Conservation (phyloP, 2,113 vertebrate species). For the Calonectris borealis region DNA sequence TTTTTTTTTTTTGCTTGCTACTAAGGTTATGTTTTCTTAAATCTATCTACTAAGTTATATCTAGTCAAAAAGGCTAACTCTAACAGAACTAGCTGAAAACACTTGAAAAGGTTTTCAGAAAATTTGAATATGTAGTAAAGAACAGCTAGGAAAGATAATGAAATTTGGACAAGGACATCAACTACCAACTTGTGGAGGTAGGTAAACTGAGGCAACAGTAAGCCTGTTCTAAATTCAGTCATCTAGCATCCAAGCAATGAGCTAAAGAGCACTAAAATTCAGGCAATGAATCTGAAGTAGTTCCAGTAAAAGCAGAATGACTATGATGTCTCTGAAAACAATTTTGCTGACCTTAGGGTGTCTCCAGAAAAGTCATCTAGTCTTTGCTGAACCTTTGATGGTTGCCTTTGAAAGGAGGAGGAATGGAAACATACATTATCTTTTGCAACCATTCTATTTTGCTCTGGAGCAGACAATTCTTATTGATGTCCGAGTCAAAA, state of each 20-base stretch:
- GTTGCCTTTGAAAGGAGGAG: not conserved
- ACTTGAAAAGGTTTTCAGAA: not conserved
- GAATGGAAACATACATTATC: not conserved
- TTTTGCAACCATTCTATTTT: not conserved
- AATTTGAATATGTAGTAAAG: not conserved
- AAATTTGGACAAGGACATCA: not conserved
- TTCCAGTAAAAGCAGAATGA: not conserved
- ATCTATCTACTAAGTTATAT: not conserved
- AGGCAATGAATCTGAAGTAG: not conserved
- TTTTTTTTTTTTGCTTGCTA: not conserved
- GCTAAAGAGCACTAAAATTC: not conserved
- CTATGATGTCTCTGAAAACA: not conserved
- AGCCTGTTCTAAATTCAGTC: not conserved
- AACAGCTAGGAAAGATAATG: not conserved
- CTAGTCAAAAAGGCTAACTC: not conserved
- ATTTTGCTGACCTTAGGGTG: too few species aligned
- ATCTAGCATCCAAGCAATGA: not conserved
- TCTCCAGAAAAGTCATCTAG: not conserved
- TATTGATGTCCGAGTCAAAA: not conserved
- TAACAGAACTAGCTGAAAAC: not conserved
- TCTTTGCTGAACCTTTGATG: not conserved
- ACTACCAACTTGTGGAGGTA: not conserved
- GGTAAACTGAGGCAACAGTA: not conserved
- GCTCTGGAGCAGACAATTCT: not conserved
- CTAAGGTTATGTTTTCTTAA: not conserved